These are phyloP conservation scores for Chymomyza fuscimana DNA, from an alignment of 2,888 invertebrate species.

Conservation along the genomic window DNA sequence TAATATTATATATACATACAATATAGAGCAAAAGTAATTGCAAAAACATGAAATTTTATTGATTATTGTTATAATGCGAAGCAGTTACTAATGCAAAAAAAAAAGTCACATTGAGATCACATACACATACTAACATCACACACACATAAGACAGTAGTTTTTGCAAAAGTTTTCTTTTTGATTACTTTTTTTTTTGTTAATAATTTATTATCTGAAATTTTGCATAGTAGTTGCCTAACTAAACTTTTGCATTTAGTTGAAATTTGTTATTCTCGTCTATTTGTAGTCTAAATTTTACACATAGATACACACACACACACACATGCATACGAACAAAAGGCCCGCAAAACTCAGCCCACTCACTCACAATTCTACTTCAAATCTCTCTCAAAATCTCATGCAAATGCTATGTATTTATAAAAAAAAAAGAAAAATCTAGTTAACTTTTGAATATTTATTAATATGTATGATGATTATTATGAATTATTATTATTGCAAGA, in stretches of 20 bases:
- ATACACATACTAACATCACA: slow-evolving; percentile 27
- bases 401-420: slow-evolving; percentile 52
- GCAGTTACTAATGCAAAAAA: slow-evolving; percentile 46
- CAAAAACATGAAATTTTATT: slow-evolving; percentile 63
- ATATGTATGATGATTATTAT: slow-evolving; percentile 2
- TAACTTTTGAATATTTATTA: slow-evolving; percentile 66
- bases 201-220: background rate
- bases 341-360: slow-evolving; percentile 17
- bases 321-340: slow-evolving; percentile 17
- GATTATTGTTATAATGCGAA: slow-evolving; percentile 76
- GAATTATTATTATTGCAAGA: slow-evolving; percentile 14
- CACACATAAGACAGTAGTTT: background rate
- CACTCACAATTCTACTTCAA: slow-evolving; percentile 13
- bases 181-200: background rate
- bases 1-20: slow-evolving; percentile 28
- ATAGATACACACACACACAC: slow-evolving; percentile 21
- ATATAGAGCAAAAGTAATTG: slow-evolving; percentile 43
- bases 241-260: slow-evolving; percentile 1
- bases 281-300: slow-evolving; percentile 4
- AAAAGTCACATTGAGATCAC: slow-evolving; percentile 18
- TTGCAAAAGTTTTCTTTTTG: background rate
- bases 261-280: background rate
- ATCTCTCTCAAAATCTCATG: slow-evolving; percentile 41
- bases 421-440: slow-evolving; percentile 41
- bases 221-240: background rate